A percentile compares a stretch with the other conserved stretches of the same genome.
Conservation (phyloP, 2,797 vertebrate genomes). For the Tapirus indicus region DNA sequence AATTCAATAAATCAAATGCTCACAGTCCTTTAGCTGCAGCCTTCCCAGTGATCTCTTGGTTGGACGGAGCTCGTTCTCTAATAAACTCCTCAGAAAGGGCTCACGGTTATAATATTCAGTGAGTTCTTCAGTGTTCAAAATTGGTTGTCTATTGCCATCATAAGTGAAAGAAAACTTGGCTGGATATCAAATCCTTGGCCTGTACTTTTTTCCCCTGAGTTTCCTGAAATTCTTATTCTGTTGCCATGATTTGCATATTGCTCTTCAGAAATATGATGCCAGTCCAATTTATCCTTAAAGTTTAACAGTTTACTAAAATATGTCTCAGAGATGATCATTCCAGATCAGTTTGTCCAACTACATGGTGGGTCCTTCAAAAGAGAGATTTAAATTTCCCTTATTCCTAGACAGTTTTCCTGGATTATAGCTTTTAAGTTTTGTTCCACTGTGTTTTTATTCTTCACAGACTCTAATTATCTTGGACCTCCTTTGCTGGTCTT, state of each 20-base stretch:
- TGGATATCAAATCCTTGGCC: background rate
- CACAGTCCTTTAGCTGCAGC: background rate
- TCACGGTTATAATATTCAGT: background rate
- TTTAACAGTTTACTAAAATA: slow-evolving; percentile 13
- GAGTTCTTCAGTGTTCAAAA: background rate
- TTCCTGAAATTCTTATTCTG: slow-evolving; percentile 22
- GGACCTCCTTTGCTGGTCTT: background rate
- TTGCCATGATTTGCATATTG: background rate
- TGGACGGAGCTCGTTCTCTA: background rate
- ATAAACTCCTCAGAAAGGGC: background rate
- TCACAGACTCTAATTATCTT: background rate
- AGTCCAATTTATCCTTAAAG: background rate
- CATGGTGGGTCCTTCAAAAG: background rate
- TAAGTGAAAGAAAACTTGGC: background rate
- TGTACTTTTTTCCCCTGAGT: background rate
- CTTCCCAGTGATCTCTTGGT: background rate
- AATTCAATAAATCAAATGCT: background rate
- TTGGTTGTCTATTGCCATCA: background rate
- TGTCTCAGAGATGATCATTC: background rate
- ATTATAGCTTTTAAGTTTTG: background rate
- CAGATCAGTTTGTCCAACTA: background rate
- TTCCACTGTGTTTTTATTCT: background rate
- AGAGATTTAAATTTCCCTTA: background rate
- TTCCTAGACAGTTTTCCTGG: background rate
- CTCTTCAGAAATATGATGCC: background rate